A percentile compares a stretch with the other conserved stretches of the same genome.
phyloP scores from a whole-genome alignment of 2,113 vertebrate genomes.

The Gambusia affinis region DNA sequence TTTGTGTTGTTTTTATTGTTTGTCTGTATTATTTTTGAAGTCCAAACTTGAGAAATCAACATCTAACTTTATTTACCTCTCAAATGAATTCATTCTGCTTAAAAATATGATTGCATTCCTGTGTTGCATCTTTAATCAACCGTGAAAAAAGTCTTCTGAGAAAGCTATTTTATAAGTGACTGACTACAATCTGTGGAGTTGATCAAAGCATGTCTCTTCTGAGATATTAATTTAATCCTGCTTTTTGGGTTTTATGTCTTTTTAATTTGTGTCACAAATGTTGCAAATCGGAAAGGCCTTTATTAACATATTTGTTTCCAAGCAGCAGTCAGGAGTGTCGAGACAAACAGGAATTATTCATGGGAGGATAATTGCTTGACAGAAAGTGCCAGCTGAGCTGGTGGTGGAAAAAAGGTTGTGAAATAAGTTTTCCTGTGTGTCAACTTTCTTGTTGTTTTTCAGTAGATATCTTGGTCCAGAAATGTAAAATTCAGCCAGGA shows the following conservation, averaged over 20 bases:
- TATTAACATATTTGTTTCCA: slow-evolving; percentile 71
- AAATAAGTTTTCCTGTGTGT: slow-evolving; percentile 19
- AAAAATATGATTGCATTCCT: slow-evolving; percentile 33
- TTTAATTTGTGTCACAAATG: slow-evolving; percentile 53
- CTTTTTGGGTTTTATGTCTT: slow-evolving; percentile 29
- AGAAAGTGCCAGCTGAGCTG: slow-evolving; percentile 56
- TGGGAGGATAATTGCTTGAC: slow-evolving; percentile 71
- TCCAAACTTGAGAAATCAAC: neutral
- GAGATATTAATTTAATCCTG: slow-evolving; percentile 26
- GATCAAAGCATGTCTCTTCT: slow-evolving; percentile 15
- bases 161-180: slow-evolving; percentile 37
- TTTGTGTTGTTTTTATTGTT: neutral
- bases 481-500: slow-evolving; percentile 15
- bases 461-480: neutral
- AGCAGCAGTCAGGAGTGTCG: slow-evolving; percentile 60
- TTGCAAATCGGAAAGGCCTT: slow-evolving; percentile 34
- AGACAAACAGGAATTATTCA: slow-evolving; percentile 70
- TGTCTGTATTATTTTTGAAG: neutral
- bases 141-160: slow-evolving; percentile 28
- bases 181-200: slow-evolving; percentile 17
- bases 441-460: slow-evolving; percentile 3
- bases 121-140: slow-evolving; percentile 46
- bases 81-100: slow-evolving; percentile 3
- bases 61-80: neutral
- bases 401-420: slow-evolving; percentile 6